A percentile compares a stretch with the other conserved stretches of the same genome.
Evolutionary conservation across 2,797 vertebrate species (phyloP).

Genomic region (Ptychadena robeensis): DNA sequence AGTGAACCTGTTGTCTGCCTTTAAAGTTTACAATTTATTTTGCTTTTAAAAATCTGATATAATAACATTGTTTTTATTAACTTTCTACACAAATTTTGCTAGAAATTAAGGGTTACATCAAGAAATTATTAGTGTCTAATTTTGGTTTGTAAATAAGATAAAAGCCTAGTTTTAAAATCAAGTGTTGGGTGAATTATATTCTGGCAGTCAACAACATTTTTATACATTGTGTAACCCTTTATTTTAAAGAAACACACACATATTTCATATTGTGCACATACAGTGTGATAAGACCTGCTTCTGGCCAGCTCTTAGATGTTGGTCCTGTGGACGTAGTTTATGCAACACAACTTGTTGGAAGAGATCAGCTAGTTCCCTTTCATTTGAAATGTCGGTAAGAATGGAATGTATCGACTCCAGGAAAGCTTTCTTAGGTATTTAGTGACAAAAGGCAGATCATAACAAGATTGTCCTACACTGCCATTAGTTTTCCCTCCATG

Average conservation of each 20-base stretch:
- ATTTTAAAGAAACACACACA: not conserved
- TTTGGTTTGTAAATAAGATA: not conserved
- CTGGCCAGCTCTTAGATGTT: not conserved
- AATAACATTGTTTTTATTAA: too few relatives aligned
- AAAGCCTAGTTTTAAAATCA: not conserved
- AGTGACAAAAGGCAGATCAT: constrained; percentile 72
- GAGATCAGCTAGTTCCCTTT: constrained; percentile 46
- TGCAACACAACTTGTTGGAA: constrained; percentile 8
- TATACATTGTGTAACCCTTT: not conserved
- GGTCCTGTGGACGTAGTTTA: not conserved
- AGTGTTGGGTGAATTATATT: not conserved
- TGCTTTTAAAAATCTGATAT: too few relatives aligned
- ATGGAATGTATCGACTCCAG: constrained; percentile 74
- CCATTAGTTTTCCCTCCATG: constrained; percentile 46
- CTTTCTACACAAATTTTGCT: too few relatives aligned
- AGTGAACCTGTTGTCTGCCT: too few relatives aligned
- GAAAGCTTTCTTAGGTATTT: constrained; percentile 65
- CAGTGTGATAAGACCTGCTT: not conserved
- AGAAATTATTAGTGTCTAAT: not conserved
- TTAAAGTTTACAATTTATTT: too few relatives aligned
- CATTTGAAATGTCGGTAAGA: constrained; percentile 73
- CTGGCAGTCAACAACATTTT: not conserved
- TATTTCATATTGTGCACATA: not conserved
- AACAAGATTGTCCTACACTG: constrained; percentile 68
- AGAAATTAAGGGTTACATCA: not conserved